Conservation (phyloP, 2,888 invertebrate species). For the Ormyrus rosae region DNA sequence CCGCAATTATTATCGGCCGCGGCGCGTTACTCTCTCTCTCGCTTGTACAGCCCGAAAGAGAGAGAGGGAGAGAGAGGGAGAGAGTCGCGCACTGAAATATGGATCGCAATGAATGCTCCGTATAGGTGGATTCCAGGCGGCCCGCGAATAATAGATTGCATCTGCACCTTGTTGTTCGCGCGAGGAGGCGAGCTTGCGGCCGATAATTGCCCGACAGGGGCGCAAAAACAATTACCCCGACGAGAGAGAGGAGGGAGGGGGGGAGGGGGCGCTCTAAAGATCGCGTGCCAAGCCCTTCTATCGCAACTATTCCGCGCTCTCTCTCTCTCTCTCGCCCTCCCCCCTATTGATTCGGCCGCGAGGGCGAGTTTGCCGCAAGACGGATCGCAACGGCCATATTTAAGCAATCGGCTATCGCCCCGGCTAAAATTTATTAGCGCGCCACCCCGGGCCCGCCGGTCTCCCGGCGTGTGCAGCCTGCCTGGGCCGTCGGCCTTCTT, state of each 20-base stretch:
- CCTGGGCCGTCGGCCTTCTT: not conserved
- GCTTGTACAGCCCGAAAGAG: not conserved
- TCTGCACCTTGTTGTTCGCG: slow-evolving; percentile 17
- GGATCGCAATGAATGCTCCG: slow-evolving; percentile 6
- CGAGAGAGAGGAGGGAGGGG: too few species aligned
- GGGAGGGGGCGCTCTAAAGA: not conserved
- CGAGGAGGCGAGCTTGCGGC: slow-evolving; percentile 21
- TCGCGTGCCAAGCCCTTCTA: slow-evolving; percentile 48
- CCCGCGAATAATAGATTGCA: slow-evolving; percentile 60
- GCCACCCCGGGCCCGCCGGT: not conserved
- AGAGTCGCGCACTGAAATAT: slow-evolving; percentile 7
- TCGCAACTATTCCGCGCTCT: slow-evolving; percentile 11
- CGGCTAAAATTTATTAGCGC: not conserved
- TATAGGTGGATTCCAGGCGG: slow-evolving; percentile 32
- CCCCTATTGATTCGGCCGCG: slow-evolving; percentile 24
- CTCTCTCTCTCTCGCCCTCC: not conserved
- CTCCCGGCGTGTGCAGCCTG: not conserved
- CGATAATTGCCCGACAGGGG: slow-evolving; percentile 65
- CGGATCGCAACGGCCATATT: slow-evolving; percentile 34
- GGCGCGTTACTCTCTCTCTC: too few species aligned
- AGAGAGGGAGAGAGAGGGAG: not conserved
- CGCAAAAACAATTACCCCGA: slow-evolving; percentile 66
- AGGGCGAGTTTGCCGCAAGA: slow-evolving; percentile 25
- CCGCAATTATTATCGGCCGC: slow-evolving; percentile 2
- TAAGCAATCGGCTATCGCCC: slow-evolving; percentile 2